phyloP scores from a whole-genome alignment of 1,140 invertebrate species.

The Asbolus verrucosus region DNA sequence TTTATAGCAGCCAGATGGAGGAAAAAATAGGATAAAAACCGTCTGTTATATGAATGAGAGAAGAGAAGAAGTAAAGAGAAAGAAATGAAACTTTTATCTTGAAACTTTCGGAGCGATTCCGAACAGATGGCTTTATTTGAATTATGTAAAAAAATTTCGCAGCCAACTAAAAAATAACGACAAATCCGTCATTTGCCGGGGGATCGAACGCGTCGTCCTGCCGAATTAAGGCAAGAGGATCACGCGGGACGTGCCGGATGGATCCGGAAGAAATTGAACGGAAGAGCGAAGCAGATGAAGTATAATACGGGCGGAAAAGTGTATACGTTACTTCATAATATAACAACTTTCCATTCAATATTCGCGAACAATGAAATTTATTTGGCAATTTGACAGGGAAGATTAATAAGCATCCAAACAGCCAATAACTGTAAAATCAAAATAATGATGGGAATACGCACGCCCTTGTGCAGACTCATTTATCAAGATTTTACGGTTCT shows the following conservation, averaged over 20 bases:
- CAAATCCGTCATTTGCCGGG: slow-evolving; percentile 27
- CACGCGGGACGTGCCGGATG: neutral
- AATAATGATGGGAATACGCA: slow-evolving; percentile 33
- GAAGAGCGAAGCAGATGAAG: neutral
- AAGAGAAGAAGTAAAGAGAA: neutral
- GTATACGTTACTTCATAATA: slow-evolving; percentile 3
- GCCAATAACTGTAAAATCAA: slow-evolving; percentile 34
- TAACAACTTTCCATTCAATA: slow-evolving; percentile 26
- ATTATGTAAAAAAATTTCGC: neutral
- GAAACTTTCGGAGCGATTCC: neutral
- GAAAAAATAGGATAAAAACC: slow-evolving; percentile 13
- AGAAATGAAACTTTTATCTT: neutral
- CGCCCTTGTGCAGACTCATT: slow-evolving; percentile 10
- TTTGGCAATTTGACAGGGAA: slow-evolving; percentile 21
- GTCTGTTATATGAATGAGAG: neutral
- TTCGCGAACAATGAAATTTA: slow-evolving; percentile 27
- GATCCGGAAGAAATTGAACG: neutral
- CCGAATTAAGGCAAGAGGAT: neutral
- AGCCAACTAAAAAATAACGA: neutral
- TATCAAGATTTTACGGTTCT: slow-evolving; percentile 36
- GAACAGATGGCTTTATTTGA: neutral
- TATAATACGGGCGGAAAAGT: neutral
- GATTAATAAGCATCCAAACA: slow-evolving; percentile 18
- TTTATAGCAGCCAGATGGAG: slow-evolving; percentile 11
- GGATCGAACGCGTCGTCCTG: no score